Conservation (phyloP, 1,140 invertebrate genomes). For the Copidosoma floridanum region DNA sequence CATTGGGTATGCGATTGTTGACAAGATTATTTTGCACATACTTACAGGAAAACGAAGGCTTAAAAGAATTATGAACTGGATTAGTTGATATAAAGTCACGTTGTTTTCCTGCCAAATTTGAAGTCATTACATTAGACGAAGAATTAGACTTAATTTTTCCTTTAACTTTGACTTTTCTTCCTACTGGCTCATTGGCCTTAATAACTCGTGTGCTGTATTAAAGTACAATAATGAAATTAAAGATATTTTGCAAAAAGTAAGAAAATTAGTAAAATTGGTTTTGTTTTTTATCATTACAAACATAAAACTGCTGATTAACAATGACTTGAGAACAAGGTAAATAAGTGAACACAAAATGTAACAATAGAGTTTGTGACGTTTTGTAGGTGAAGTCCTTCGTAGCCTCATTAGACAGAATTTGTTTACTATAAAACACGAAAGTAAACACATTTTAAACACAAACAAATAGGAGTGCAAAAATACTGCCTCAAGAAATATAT, state of each 20-base stretch:
- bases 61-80: constrained; percentile 33
- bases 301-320: too few relatives aligned
- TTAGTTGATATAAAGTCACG: constrained; percentile 26
- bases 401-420: too few relatives aligned
- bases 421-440: too few relatives aligned
- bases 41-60: constrained; percentile 34
- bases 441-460: too few relatives aligned
- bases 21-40: constrained; percentile 34
- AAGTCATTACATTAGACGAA: constrained; percentile 47
- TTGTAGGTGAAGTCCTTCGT: too few relatives aligned
- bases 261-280: not conserved
- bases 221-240: too few relatives aligned
- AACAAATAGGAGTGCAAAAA: too few relatives aligned
- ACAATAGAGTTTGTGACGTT: too few relatives aligned
- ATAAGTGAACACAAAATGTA: too few relatives aligned
- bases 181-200: constrained; percentile 83
- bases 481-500: too few relatives aligned
- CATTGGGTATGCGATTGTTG: constrained; percentile 37
- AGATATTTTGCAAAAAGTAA: not conserved
- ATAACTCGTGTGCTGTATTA: constrained; percentile 91
- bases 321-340: too few relatives aligned
- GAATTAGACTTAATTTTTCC: constrained; percentile 49
- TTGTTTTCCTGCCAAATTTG: constrained; percentile 31
- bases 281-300: too few relatives aligned
- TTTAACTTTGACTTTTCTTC: constrained; percentile 77